phyloP scores from a whole-genome alignment of 2,113 vertebrate species.

The Zootoca vivipara region DNA sequence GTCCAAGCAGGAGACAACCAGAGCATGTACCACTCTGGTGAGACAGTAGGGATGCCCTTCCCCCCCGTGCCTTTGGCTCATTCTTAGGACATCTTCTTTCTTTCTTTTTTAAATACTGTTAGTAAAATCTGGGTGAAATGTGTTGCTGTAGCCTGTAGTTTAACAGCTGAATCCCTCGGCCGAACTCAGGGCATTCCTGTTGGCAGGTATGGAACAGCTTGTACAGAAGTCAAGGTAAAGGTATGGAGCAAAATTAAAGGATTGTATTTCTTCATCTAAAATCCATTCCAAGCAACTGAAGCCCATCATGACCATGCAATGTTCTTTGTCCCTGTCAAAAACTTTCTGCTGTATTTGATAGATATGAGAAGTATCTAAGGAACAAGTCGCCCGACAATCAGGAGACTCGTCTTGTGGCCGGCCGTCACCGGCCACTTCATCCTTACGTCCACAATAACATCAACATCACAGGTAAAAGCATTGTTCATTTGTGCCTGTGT shows the following conservation, averaged over 20 bases:
- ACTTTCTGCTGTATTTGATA: conserved; percentile 65
- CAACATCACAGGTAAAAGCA: conserved; percentile 75
- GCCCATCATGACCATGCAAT: conserved; percentile 49
- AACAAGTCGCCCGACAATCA: conserved; percentile 66
- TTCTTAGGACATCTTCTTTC: not conserved
- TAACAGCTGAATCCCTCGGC: not conserved
- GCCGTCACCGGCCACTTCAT: conserved; percentile 61
- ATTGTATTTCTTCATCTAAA: conserved; percentile 31
- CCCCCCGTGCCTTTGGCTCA: not conserved
- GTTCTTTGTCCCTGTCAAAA: conserved; percentile 80
- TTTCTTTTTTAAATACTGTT: not conserved
- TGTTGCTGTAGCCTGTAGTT: not conserved
- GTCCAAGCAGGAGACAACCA: no score
- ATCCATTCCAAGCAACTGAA: conserved; percentile 67
- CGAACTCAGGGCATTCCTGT: not conserved
- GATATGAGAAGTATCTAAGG: conserved; percentile 76
- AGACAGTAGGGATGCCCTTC: not conserved
- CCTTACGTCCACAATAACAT: conserved; percentile 67
- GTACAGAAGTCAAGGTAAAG: not conserved
- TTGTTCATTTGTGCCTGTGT: not conserved
- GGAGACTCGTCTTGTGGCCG: conserved; percentile 56
- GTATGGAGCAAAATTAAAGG: not conserved
- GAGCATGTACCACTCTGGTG: no score
- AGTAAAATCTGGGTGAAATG: not conserved
- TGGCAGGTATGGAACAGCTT: not conserved